A percentile compares a stretch with the other conserved stretches of the same genome.
These are phyloP conservation scores for Tympanuchus pallidicinctus DNA, from an alignment of 2,113 vertebrate species.

Conservation along the genomic window DNA sequence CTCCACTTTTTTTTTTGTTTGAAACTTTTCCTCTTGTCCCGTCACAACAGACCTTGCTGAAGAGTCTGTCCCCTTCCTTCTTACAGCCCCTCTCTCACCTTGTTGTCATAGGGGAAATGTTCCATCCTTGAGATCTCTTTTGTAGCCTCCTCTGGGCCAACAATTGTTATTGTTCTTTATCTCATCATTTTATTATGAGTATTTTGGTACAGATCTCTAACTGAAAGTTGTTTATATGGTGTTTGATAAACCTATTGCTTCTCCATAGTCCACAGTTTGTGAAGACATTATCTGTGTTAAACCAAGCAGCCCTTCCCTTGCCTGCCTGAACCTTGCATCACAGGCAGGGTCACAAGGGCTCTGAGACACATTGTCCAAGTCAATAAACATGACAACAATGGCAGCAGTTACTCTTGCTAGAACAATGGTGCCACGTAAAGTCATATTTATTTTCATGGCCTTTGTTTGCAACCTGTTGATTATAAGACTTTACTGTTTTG, in stretches of 20 bases:
- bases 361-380: background rate
- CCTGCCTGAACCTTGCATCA: background rate
- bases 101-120: too few species aligned
- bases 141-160: too few species aligned
- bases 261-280: background rate
- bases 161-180: background rate
- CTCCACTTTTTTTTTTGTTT: too few species aligned
- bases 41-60: too few species aligned
- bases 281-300: background rate
- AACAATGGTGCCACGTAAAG: background rate
- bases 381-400: slow-evolving; percentile 58
- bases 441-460: slow-evolving; percentile 60
- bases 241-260: background rate
- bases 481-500: slow-evolving; percentile 53
- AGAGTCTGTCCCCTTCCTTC: too few species aligned
- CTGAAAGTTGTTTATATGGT: background rate
- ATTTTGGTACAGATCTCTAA: background rate
- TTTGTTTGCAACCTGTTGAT: slow-evolving; percentile 61
- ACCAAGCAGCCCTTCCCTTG: background rate
- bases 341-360: background rate
- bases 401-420: slow-evolving; percentile 18
- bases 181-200: background rate
- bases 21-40: too few species aligned
- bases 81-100: too few species aligned
- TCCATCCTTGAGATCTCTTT: too few species aligned